Base-by-base conservation (phyloP, 2,113 vertebrate species). In the Pipa parva region DNA sequence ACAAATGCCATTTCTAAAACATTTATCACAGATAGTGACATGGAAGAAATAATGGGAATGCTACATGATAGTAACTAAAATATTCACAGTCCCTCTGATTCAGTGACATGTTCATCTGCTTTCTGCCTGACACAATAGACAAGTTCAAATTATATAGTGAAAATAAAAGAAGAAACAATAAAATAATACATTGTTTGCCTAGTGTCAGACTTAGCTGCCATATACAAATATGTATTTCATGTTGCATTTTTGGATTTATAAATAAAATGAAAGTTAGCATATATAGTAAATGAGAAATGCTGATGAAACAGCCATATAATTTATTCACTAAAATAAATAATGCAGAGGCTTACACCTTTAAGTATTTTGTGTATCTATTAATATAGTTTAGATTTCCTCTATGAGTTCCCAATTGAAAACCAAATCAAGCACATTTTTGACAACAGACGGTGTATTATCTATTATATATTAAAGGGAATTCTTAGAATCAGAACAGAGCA, bases 1-100 rank as follows among this genome's bases (percentile, higher is more conserved):
- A 76, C 71, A 83, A 81, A 82, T 85, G 79, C 76, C 77, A 81
- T 79, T 84, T 80, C 72, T 78, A 76, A 85, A 77, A 74, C 71
- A 76, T 81, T 84, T 78, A 76, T 85, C 74, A 61, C 56, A 66
- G 69, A 72, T 21, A 36, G 39, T 80, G 79, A 75, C 76, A 69
- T 31, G 75, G 71, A 57, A 74, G 72, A 83, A 81, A 83, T 72
- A 83, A 80, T 75, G 57, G 59, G 17, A 12, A 45, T 60, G 31
- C 65, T 73, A 29, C 7, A 1, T 63, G 77, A 76, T 81, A 67
- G 63, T 37, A 58, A 46, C 49, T 77, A 64, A 74, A 71, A 81
- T 74, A 72, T 26, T 71, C 46, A 71, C 21, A 70, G 56, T 13
- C 74, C 71, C 58, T 37, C 59, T 59, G 50, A 72, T 75, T 74